A percentile compares a stretch with the other conserved stretches of the same genome.
phyloP scores from a whole-genome alignment of 2,113 vertebrate species.

The Grallaria varia region DNA sequence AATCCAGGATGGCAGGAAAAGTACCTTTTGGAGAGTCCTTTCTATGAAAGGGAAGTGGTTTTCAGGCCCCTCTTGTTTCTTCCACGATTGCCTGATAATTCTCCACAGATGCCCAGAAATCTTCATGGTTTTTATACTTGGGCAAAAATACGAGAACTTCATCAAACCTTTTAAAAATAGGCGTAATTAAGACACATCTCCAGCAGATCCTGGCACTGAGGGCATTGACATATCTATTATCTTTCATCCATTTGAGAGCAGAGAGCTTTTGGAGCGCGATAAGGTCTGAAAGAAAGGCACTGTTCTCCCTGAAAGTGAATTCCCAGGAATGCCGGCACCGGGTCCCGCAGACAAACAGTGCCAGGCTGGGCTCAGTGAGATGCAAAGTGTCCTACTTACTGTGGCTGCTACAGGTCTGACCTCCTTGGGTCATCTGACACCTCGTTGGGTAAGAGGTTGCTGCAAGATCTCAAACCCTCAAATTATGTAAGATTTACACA shows the following conservation, averaged over 20 bases:
- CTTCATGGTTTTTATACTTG: fast-evolving
- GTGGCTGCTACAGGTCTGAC: conserved; percentile 38
- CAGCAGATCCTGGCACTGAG: background rate
- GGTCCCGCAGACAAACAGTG: background rate
- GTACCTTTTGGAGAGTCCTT: background rate
- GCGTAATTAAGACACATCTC: background rate
- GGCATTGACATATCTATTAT: background rate
- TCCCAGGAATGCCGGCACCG: background rate
- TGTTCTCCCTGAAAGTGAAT: background rate
- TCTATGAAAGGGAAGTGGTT: background rate
- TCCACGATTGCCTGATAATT: background rate
- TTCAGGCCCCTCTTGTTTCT: background rate
- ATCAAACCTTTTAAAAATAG: background rate
- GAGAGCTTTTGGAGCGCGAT: background rate
- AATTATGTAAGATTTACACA: conserved; percentile 41
- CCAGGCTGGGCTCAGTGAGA: background rate
- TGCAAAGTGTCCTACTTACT: conserved; percentile 9
- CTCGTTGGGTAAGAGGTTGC: conserved; percentile 45
- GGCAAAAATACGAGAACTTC: background rate
- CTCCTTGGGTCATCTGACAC: conserved; percentile 45
- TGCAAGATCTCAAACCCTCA: conserved; percentile 47
- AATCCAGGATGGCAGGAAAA: background rate
- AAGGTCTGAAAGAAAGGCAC: background rate
- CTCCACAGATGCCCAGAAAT: background rate
- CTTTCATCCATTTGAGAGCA: background rate